Evolutionary conservation across 2,797 vertebrate genomes (phyloP).

Genomic region (Neomorphus geoffroyi): DNA sequence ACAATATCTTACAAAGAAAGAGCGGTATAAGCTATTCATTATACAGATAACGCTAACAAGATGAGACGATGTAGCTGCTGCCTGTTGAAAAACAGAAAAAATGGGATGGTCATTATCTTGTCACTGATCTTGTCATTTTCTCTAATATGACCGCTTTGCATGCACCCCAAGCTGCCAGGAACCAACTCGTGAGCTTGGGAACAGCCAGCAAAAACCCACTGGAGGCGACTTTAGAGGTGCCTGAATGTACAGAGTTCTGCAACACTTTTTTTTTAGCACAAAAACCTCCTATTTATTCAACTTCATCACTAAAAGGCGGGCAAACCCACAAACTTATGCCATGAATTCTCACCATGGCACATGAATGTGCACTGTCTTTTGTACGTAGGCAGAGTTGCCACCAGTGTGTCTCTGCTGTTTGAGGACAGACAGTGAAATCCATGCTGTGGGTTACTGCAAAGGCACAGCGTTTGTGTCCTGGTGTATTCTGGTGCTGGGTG

Average conservation of each 20-base stretch:
- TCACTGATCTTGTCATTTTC: not conserved
- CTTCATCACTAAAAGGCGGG: not conserved
- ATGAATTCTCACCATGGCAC: not conserved
- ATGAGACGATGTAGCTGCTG: not conserved
- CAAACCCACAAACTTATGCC: not conserved
- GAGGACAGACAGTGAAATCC: not conserved
- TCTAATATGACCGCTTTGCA: not conserved
- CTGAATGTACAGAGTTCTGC: not conserved
- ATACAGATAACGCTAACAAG: not conserved
- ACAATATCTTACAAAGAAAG: not conserved
- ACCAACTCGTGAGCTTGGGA: not conserved
- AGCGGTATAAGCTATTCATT: not conserved
- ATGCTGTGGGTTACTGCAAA: not conserved
- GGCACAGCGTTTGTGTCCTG: not conserved
- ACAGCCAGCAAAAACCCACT: not conserved
- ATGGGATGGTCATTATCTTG: not conserved
- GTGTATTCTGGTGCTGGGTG: fast-evolving
- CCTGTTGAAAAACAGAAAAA: not conserved
- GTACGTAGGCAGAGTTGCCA: not conserved
- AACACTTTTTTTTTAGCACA: not conserved
- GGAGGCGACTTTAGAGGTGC: too few relatives aligned
- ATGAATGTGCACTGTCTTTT: not conserved
- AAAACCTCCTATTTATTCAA: not conserved
- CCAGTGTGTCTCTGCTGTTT: not conserved
- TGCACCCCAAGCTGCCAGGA: not conserved